Evolutionary conservation across 2,888 invertebrate species (phyloP), one percentile per base, ranked within the genome.

Genomic region (Epirrita christyi): DNA sequence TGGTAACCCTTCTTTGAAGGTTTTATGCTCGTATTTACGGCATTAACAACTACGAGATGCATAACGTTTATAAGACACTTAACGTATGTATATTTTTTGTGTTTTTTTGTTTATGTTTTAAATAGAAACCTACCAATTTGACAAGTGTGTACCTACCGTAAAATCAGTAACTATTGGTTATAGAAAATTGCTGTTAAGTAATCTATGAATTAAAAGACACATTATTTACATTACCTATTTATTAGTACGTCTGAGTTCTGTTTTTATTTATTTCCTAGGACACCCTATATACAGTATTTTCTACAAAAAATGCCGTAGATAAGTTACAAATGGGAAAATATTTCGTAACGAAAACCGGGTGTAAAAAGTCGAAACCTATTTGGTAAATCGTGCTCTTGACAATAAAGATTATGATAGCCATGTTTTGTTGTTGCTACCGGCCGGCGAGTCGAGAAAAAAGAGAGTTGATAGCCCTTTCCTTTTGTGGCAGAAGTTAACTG

Each of bases 261-360:
- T 2, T 32, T 32, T 6, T 1, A 3, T 6, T 32, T 32, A 32
- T 32, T 21, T 21, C 2, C 21, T 21, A 4, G 21, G 21, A 21
- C 56, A 56, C 14, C 37, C 28, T 52, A 6, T 59, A 60, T 54
- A 42, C 41, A 29, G 27, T 21, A 55, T 50, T 61, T 59, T 58
- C 51, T 55, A 55, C 48, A 45, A 55, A 48, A 21, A 56, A 14
- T 38, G 32, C 46, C 21, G 42, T 57, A 41, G 45, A 55, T 62
- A 60, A 55, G 46, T 62, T 49, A 55, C 62, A 55, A 66, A 57
- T 61, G 42, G 49, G 54, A 60, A 59, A 64, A 55, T 61, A 54
- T 64, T 66, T 64, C 59, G 61, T 56, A 63, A 66, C 58, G 36
- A 50, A 64, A 62, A 61, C 47, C 56, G 32, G 46, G n/a, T 40